A percentile compares a stretch with the other conserved stretches of the same genome.
Conservation (phyloP, 2,888 invertebrate species). For the Pandemis corylana region DNA sequence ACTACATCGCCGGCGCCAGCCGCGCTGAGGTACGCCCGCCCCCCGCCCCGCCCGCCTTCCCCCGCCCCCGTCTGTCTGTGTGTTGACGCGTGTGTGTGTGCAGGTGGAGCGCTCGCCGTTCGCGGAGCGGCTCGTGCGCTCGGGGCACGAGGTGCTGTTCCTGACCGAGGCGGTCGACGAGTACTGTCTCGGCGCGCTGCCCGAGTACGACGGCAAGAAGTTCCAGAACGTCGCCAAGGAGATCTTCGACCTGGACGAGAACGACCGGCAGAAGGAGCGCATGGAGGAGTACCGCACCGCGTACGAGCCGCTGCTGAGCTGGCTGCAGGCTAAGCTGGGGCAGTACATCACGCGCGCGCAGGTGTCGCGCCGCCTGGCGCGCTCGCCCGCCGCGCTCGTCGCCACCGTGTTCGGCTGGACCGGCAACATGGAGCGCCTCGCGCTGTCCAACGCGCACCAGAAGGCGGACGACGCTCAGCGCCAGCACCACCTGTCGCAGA, state of each 20-base stretch:
- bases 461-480: slow-evolving; percentile 96
- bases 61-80: slow-evolving; percentile 46
- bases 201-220: slow-evolving; percentile 99
- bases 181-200: slow-evolving; percentile 97
- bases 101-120: slow-evolving; percentile 95
- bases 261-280: slow-evolving; percentile 88
- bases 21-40: slow-evolving; percentile 86
- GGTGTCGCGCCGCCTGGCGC: slow-evolving; percentile 94
- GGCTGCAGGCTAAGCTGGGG: slow-evolving; percentile 94
- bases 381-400: slow-evolving; percentile 98
- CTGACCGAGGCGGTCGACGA: slow-evolving; percentile 99
- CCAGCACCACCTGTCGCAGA: slow-evolving; percentile 95
- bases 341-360: slow-evolving; percentile 91
- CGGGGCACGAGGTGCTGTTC: slow-evolving; percentile 98
- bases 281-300: slow-evolving; percentile 90
- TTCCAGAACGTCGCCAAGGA: slow-evolving; percentile 99
- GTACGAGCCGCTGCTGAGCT: slow-evolving; percentile 95
- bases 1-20: slow-evolving; percentile 97
- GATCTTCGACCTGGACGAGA: slow-evolving; percentile 94
- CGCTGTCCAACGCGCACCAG: slow-evolving; percentile 97
- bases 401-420: slow-evolving; percentile 99
- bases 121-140: slow-evolving; percentile 95
- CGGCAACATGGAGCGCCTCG: slow-evolving; percentile 99
- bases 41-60: too few species aligned
- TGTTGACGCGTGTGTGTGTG: not conserved